Percentiles rank a stretch among this genome's conserved stretches.
These are phyloP conservation scores for Vimba vimba DNA, from an alignment of 2,113 vertebrate genomes.

Conservation along the genomic window DNA sequence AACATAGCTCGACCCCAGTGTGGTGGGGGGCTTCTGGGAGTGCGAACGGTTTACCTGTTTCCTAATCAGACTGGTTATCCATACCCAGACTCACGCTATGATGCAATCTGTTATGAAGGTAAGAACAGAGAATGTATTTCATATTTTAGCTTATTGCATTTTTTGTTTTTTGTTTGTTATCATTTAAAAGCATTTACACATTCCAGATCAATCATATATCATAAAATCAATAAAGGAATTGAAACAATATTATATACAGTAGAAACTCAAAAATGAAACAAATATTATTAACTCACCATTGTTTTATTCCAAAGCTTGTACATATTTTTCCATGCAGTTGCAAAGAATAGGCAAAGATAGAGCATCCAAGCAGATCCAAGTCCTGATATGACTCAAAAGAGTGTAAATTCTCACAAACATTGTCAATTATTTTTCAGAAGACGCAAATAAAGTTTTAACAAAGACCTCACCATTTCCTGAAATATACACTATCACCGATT, in stretches of 20 bases:
- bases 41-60: constrained; percentile 88
- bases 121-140: constrained; percentile 34
- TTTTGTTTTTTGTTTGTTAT: constrained; percentile 6
- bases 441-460: constrained; percentile 18
- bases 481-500: constrained; percentile 50
- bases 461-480: constrained; percentile 68
- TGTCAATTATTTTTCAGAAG: constrained; percentile 26
- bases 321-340: too few species aligned
- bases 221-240: neutral
- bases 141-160: neutral
- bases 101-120: constrained; percentile 93
- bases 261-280: neutral
- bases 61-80: constrained; percentile 94
- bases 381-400: neutral
- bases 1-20: constrained; percentile 90
- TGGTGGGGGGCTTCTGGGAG: constrained; percentile 91
- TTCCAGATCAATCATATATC: neutral
- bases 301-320: neutral
- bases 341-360: too few species aligned
- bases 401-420: neutral
- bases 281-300: neutral
- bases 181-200: neutral
- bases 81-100: constrained; percentile 83
- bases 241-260: too few species aligned
- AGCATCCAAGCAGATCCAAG: neutral